Evolutionary conservation across 2,797 vertebrate genomes (phyloP), one percentile per base, ranked within the genome.

Genomic region (Helicolenus hilgendorfi): DNA sequence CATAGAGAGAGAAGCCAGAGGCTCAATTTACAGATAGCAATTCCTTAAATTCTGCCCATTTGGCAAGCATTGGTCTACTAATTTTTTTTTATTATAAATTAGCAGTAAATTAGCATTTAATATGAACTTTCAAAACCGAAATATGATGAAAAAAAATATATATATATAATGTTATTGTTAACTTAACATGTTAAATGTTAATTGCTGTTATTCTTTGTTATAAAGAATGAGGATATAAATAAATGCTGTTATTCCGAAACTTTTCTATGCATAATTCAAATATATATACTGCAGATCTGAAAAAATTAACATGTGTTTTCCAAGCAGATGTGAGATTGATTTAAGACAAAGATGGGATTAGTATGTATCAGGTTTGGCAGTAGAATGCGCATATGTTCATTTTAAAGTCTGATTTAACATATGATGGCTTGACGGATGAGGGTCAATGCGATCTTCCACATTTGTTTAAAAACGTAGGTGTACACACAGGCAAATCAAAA

Each of bases 331-430:
- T 78, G 55, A 63, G 20, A 74, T 10, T 67, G 31, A 77, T 75
- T 77, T 59, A 29, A 49, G 7, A 83, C 72, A 82, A 84, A 84
- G 73, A 35, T 18, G 18, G 31, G 74, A 80, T 78, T 55, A 79
- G 62, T 78, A 20, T 64, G 72, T 65, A 71, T 73, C 24, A 64
- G 20, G 65, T 77, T 41, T 83, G 70, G 38, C 69, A 41, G 27
- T 10, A 75, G 13, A 65, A 29, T 6, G 56, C 67, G 38, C 72
- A 81, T 62, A 35, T 87, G 75, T 72, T 90, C n/a, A 49, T 76
- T 83, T 78, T 36, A 38, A 62, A 75, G 64, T 81, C 53, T 45
- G 15, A 71, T 65, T 71, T 33, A 88, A 74, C 63, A 58, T 35
- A 22, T 15, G 72, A 62, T 72, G 49, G 56, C 36, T 41, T 60